Base-by-base conservation (phyloP, 1,140 invertebrate genomes). In the Coelopa frigida region DNA sequence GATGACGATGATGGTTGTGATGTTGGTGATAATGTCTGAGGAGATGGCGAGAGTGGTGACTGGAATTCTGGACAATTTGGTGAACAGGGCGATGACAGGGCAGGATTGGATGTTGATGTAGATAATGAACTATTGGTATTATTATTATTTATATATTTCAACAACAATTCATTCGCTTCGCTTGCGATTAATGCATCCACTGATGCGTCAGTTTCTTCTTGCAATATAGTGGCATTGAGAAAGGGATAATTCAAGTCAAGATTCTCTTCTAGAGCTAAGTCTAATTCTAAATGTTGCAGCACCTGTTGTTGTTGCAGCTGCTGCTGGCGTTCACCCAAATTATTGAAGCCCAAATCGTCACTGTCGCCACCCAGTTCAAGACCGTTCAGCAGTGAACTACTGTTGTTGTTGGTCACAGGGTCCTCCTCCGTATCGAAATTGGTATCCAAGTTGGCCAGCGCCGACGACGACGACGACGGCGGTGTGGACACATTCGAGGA, bases 261-360 rank as follows among this genome's bases (percentile, higher is more conserved):
- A 36, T 29, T 49, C 37, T 52, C 57, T 39, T 55, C 49, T 42
- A 58, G 50, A 27, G 53, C 40, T 18, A 59, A 48, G 49, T 53
- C 61, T 54, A 66, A 56, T 45, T 51, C 54, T 57, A 61, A 52
- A 44, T 58, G 53, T 51, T 58, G 60, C 38, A 66, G 58, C 62
- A 66, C 62, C 62, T 66, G 62, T 66, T 64, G 62, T 51, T 32
- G 50, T 51, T 33, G 31, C 27, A 27, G 42, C 17, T 21, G 29
- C 24, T 18, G 29, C 44, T 32, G 23, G 6, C 17, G 20, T 5
- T 4, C 23, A 31, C 14, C 29, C 32, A 20, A 10, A 11, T 21
- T 26, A 24, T 27, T 31, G 15, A 23, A 14, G 36, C 22, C 20
- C 7, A 37, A 36, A 33, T 45, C 10, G 20, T 20, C n/a, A n/a